Base-by-base conservation (phyloP, 2,888 invertebrate genomes). In the Campoletis raptor region DNA sequence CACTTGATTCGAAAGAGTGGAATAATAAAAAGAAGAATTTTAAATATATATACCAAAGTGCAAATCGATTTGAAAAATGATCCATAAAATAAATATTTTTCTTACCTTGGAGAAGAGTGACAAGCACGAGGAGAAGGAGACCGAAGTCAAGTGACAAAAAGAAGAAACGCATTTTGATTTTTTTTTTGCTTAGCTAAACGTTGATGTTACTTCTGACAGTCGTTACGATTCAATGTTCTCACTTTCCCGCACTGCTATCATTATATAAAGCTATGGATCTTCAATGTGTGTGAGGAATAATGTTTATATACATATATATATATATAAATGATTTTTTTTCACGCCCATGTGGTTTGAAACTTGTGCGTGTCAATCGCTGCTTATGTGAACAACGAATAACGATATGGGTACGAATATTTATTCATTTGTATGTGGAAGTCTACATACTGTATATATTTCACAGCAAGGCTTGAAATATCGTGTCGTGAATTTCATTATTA, bases 221-320 rank as follows among this genome's bases (percentile, higher is more conserved):
- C 90, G 87, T 57, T 73, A 89, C 91, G 91, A 90, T 90, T 91
- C 89, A 93, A 91, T 93, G 93, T 85, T 91, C 89, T 89, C 88
- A 90, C 92, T 91, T 92, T 92, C 89, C 89, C 90, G 88, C 82
- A 72, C 37, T 87, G 85, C 89, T 88, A 89, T 88, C 91, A 89
- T 91, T 92, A 92, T 92, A 92, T 92, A 92, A 91, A 92, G 89
- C 89, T 79, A 90, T 88, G 87, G 88, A 82, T 88, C 85, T 83
- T 69, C 67, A 86, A 72, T 80, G 54, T 37, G 52, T 30, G 36
- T 15, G 61, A 2, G 15, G 37, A 9, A 40, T 67, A 21, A 45
- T 48, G 67, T 30, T 30, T 30, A 2, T 30, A 30, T 37, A 48
- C 36, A 40, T 69, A 24, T 54, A 18, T 21, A 6, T 42, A 40